Conservation (phyloP, 2,888 invertebrate genomes). For the Zootermopsis nevadensis region DNA sequence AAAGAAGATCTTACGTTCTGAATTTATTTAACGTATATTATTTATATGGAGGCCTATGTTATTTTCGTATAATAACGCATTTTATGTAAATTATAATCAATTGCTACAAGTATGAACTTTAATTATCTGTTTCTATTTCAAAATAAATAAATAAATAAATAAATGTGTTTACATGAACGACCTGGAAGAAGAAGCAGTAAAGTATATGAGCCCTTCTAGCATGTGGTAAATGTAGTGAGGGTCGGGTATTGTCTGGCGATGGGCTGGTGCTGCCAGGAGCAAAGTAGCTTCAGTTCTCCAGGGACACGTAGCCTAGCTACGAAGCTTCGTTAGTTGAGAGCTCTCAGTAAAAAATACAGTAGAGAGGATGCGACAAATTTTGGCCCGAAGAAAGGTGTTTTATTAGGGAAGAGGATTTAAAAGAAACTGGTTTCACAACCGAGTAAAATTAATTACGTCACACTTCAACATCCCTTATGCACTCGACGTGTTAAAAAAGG, state of each 20-base stretch:
- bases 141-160: too few species aligned
- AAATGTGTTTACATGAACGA: too few species aligned
- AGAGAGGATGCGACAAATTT: not conserved
- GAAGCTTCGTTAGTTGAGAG: not conserved
- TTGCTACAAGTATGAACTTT: too few species aligned
- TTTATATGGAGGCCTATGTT: too few species aligned
- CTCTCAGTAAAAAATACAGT: not conserved
- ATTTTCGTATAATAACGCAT: too few species aligned
- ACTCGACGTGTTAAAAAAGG: too few species aligned
- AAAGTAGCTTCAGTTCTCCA: conserved; percentile 26
- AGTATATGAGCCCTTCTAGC: not conserved
- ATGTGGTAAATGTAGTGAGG: not conserved
- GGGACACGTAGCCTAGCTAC: conserved; percentile 2
- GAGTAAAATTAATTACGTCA: not conserved
- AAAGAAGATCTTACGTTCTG: too few species aligned
- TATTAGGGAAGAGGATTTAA: not conserved
- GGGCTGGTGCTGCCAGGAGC: not conserved
- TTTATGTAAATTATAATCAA: too few species aligned
- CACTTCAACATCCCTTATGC: too few species aligned
- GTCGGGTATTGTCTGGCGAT: not conserved
- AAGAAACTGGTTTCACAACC: not conserved
- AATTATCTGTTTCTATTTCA: too few species aligned
- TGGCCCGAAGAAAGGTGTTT: not conserved
- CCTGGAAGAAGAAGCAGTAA: not conserved
- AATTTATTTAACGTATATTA: too few species aligned